These are phyloP conservation scores for Listrodromus nycthemerus DNA, from an alignment of 2,888 invertebrate species.

Conservation along the genomic window DNA sequence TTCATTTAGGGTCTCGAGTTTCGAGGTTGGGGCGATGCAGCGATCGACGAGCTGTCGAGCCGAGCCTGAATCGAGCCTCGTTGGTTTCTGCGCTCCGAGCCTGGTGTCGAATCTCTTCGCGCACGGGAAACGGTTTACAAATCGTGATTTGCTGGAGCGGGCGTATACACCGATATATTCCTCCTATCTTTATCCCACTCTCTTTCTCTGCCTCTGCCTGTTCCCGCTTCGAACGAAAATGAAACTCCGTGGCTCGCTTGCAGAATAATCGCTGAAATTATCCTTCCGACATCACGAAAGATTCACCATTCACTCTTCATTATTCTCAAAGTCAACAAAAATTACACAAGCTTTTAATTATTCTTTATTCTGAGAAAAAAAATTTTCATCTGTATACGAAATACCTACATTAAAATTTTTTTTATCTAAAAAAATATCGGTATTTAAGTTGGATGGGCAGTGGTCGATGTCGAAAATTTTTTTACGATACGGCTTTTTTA, in stretches of 20 bases:
- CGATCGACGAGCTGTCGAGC: conserved; percentile 46
- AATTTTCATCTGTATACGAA: too few species aligned
- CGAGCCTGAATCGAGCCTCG: conserved; percentile 56
- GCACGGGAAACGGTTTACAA: conserved; percentile 57
- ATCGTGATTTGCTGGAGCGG: conserved; percentile 63
- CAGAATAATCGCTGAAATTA: conserved; percentile 58
- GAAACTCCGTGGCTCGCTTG: conserved; percentile 53
- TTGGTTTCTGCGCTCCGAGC: conserved; percentile 27
- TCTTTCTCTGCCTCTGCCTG: conserved; percentile 37
- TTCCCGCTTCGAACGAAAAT: conserved; percentile 53
- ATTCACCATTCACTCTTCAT: conserved; percentile 54
- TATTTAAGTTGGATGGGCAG: too few species aligned
- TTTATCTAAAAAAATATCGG: too few species aligned
- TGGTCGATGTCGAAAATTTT: too few species aligned
- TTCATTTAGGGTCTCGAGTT: conserved; percentile 71
- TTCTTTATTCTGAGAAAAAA: background rate
- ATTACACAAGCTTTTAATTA: background rate
- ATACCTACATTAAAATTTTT: too few species aligned
- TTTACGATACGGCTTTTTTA: too few species aligned
- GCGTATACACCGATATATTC: conserved; percentile 64
- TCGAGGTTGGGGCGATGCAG: conserved; percentile 56
- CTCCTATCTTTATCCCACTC: conserved; percentile 62
- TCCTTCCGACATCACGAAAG: conserved; percentile 52
- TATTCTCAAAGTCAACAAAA: conserved; percentile 32
- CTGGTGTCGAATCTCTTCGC: conserved; percentile 61